These are phyloP conservation scores for Laterallus jamaicensis DNA, from an alignment of 2,113 vertebrate species.

Conservation along the genomic window DNA sequence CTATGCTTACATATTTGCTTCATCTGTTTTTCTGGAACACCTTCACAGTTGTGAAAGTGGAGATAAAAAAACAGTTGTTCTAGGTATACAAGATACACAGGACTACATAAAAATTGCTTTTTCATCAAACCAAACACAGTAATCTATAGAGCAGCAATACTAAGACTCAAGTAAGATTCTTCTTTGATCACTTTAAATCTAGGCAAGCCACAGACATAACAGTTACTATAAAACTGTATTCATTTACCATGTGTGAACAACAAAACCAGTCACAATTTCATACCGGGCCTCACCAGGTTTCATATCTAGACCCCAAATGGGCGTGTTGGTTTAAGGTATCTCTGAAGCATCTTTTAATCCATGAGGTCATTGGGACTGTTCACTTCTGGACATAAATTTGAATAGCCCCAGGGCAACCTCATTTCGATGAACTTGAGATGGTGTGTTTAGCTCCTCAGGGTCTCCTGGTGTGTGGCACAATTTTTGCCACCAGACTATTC, in stretches of 20 bases:
- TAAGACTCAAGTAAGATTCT: neutral
- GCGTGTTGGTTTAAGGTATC: rapidly evolving
- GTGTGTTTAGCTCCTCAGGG: neutral
- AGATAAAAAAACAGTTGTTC: neutral
- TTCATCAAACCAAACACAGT: neutral
- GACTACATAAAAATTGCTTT: neutral
- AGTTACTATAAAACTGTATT: neutral
- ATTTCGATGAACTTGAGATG: neutral
- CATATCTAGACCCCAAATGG: rapidly evolving
- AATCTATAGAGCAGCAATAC: neutral
- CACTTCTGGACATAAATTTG: neutral
- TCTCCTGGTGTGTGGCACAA: neutral
- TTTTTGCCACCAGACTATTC: neutral
- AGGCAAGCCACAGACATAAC: neutral
- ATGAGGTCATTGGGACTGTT: neutral
- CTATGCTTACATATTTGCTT: neutral
- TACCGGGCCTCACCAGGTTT: neutral
- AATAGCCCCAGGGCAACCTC: neutral
- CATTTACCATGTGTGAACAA: neutral
- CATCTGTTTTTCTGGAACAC: neutral
- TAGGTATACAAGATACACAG: neutral
- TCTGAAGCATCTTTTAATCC: neutral
- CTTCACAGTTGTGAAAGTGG: neutral
- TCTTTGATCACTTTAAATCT: neutral
- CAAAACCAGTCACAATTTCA: neutral